phyloP scores from a whole-genome alignment of 1,140 invertebrate species.

The Sinella curviseta region DNA sequence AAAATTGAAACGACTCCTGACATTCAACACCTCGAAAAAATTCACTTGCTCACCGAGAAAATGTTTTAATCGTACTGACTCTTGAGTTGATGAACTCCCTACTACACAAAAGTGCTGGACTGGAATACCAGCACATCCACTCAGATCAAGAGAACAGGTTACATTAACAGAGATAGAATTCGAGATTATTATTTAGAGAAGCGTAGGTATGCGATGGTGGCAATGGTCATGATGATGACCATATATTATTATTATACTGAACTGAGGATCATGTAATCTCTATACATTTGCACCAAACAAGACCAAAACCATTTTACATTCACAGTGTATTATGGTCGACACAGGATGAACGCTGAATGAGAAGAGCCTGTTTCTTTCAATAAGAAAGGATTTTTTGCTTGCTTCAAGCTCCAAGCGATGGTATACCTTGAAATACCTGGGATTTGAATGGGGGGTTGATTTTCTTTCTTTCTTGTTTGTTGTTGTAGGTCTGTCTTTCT shows the following conservation, averaged over 20 bases:
- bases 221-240: not conserved
- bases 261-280: too few relatives aligned
- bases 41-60: too few relatives aligned
- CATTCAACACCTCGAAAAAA: too few relatives aligned
- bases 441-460: slow-evolving; percentile 20
- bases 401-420: not conserved
- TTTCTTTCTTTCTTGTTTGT: not conserved
- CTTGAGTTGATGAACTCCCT: not conserved
- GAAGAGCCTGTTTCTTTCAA: not conserved
- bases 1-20: too few relatives aligned
- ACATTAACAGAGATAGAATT: slow-evolving; percentile 3
- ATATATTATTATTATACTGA: not conserved
- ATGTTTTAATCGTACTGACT: not conserved
- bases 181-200: not conserved
- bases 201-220: slow-evolving; percentile 14
- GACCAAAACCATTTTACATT: too few relatives aligned
- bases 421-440: slow-evolving; percentile 23
- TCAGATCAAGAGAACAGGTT: not conserved
- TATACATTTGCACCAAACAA: too few relatives aligned
- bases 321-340: too few relatives aligned
- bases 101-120: not conserved
- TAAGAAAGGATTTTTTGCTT: slow-evolving; percentile 1
- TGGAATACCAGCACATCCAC: not conserved
- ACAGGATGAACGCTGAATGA: not conserved
- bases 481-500: slow-evolving; percentile 10